Percentiles rank a stretch among this genome's conserved stretches.
Evolutionary conservation across 2,888 invertebrate species (phyloP).

Genomic region (Lasioglossum morio): DNA sequence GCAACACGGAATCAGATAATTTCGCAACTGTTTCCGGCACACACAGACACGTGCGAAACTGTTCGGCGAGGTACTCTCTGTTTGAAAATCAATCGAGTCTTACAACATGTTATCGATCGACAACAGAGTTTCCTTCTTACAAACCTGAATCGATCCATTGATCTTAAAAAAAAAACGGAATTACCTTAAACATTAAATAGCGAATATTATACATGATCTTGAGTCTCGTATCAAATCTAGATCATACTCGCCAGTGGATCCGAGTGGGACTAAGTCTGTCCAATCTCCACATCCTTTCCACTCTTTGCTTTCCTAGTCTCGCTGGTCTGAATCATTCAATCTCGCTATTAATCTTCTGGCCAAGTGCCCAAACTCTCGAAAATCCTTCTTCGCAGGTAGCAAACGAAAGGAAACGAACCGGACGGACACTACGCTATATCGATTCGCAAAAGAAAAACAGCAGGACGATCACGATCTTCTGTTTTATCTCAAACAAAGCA

Average conservation of each 20-base stretch:
- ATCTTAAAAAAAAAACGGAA: too few species aligned
- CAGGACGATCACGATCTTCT: background rate
- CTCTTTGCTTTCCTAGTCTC: background rate
- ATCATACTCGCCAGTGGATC: too few species aligned
- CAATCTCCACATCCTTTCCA: background rate
- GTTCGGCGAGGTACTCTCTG: slow-evolving; percentile 10
- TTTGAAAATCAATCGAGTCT: slow-evolving; percentile 29
- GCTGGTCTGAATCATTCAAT: background rate
- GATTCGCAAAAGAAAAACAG: background rate
- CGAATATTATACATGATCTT: too few species aligned
- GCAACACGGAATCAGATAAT: slow-evolving; percentile 50
- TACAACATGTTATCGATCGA: background rate
- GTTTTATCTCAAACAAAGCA: slow-evolving; percentile 27
- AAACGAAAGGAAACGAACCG: background rate
- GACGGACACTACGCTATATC: background rate
- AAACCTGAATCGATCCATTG: background rate
- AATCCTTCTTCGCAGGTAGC: background rate
- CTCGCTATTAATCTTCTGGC: background rate
- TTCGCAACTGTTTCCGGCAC: slow-evolving; percentile 22
- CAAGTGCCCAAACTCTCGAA: background rate
- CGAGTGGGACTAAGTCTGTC: background rate
- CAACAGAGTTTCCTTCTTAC: background rate
- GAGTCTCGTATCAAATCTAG: background rate
- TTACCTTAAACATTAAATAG: too few species aligned
- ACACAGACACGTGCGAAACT: background rate